These are phyloP conservation scores for Pachliopta kotzebuea DNA, from an alignment of 2,888 invertebrate species.

Conservation along the genomic window DNA sequence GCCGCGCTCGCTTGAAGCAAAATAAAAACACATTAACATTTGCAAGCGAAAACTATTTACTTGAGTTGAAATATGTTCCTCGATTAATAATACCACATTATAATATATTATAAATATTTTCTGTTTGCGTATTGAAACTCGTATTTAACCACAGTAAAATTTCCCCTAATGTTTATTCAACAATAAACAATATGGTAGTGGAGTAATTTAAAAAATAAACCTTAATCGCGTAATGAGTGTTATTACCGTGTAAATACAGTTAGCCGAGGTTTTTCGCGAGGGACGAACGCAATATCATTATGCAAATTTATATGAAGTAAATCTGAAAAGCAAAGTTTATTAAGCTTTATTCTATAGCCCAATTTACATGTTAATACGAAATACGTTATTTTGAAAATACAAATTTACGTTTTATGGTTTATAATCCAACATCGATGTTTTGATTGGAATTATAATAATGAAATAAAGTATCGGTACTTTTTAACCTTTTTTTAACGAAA, in stretches of 20 bases:
- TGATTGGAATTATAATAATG: not conserved
- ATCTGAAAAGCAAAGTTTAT: conserved; percentile 21
- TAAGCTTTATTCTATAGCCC: conserved; percentile 19
- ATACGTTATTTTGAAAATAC: conserved; percentile 1
- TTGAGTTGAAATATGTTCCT: too few relatives aligned
- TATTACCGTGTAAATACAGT: conserved; percentile 13
- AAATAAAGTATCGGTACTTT: not conserved
- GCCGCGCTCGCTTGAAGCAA: too few relatives aligned
- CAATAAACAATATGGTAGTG: not conserved
- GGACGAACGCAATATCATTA: conserved; percentile 22
- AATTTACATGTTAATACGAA: conserved; percentile 21
- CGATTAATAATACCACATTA: too few relatives aligned
- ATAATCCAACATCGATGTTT: not conserved
- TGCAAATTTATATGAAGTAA: conserved; percentile 24
- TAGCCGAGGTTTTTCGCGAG: conserved; percentile 16
- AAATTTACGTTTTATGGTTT: not conserved
- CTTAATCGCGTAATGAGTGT: conserved; percentile 4
- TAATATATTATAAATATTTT: too few relatives aligned
- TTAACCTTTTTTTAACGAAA: not conserved
- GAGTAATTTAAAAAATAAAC: not conserved
- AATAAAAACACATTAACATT: too few relatives aligned
- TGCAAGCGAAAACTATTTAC: too few relatives aligned
- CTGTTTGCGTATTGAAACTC: too few relatives aligned
- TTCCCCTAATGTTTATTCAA: not conserved
- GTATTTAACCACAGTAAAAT: not conserved